Evolutionary conservation across 2,113 vertebrate species (phyloP).

Genomic region (Taxidea taxus): DNA sequence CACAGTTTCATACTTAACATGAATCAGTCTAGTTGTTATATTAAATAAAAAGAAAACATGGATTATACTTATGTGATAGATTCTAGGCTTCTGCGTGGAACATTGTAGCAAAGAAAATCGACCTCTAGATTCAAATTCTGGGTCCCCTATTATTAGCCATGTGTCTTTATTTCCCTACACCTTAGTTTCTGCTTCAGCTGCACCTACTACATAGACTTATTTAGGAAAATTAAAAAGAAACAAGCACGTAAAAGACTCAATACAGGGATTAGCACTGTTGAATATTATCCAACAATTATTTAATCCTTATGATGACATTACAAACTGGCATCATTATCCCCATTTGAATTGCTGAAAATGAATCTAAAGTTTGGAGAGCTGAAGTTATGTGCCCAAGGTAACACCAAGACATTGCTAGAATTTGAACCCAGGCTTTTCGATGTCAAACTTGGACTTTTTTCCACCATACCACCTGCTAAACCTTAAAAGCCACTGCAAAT

Average conservation of each 20-base stretch:
- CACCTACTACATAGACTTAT: background rate
- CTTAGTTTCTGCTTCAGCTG: background rate
- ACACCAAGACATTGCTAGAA: background rate
- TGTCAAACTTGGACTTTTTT: background rate
- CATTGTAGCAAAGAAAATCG: background rate
- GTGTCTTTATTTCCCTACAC: background rate
- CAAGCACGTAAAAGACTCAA: background rate
- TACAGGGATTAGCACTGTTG: background rate
- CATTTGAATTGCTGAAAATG: background rate
- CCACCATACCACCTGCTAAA: background rate
- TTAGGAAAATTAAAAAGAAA: background rate
- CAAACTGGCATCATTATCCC: background rate
- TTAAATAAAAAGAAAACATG: background rate
- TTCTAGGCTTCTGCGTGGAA: background rate
- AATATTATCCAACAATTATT: background rate
- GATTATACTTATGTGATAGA: background rate
- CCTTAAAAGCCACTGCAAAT: background rate
- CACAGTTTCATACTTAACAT: background rate
- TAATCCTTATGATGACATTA: background rate
- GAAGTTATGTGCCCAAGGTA: background rate
- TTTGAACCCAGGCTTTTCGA: conserved; percentile 6
- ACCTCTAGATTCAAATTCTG: background rate
- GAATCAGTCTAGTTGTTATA: background rate
- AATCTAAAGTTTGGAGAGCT: background rate
- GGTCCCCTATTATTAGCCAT: background rate